Evolutionary conservation across 2,113 vertebrate genomes (phyloP).

Genomic region (Aegithalos caudatus): DNA sequence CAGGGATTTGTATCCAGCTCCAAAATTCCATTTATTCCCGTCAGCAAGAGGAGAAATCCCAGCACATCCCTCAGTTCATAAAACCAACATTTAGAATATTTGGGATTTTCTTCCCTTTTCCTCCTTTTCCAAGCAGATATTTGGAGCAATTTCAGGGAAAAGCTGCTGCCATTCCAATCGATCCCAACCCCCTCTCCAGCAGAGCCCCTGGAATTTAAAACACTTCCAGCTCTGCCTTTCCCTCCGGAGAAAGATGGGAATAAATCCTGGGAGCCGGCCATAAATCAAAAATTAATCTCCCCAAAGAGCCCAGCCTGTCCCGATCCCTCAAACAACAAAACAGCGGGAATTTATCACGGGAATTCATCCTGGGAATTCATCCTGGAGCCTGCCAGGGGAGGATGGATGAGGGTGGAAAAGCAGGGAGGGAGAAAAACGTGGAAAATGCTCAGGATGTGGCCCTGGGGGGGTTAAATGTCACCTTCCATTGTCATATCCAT

Average conservation of each 20-base stretch:
- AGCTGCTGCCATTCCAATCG: constrained; percentile 32
- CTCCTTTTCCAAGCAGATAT: background rate
- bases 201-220: constrained; percentile 69
- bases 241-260: constrained; percentile 64
- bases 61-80: constrained; percentile 53
- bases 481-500: rapidly evolving
- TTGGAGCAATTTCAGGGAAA: constrained; percentile 57
- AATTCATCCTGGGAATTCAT: constrained; percentile 39
- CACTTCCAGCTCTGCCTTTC: constrained; percentile 69
- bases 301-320: constrained; percentile 61
- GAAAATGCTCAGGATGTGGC: background rate
- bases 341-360: constrained; percentile 62
- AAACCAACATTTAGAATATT: constrained; percentile 43
- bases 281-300: constrained; percentile 84
- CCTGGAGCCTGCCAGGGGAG: background rate
- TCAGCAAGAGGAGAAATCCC: constrained; percentile 5
- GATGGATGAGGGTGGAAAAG: constrained; percentile 8
- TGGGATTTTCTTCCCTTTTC: background rate
- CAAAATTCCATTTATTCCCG: background rate
- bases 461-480: background rate
- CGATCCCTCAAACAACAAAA: constrained; percentile 67
- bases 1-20: background rate
- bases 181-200: constrained; percentile 52
- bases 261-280: constrained; percentile 70
- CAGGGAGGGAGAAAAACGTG: background rate